Evolutionary conservation across 2,888 invertebrate genomes (phyloP), one percentile per base, ranked within the genome.

Genomic region (Graphium colonna): DNA sequence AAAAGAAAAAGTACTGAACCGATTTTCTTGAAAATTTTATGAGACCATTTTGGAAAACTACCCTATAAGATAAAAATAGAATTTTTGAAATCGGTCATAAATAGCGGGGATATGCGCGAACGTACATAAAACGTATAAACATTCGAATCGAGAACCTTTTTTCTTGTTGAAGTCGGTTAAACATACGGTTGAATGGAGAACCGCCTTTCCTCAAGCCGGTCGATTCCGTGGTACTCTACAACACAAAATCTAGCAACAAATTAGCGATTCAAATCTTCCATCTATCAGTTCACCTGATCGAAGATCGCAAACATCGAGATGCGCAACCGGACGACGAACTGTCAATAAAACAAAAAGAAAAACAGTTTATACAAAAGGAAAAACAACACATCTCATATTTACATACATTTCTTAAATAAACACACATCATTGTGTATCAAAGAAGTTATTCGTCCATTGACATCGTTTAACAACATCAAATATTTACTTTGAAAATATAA

Each of bases 401-500:
- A 47, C 31, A 17, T 45, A 17, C 17, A 17, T 21, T 21, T 5
- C 38, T 48, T 10, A 43, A 44, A 53, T 48, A 53, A 53, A 42
- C 28, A 48, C 40, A 48, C 39, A 17, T 38, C 48, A 43, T 31
- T 48, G 26, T n/a, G 1, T 44, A 17, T 38, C 43, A 43, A 39
- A 36, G 31, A 1, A 53, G 44, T 43, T 28, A 28, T 17, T 38
- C 7, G 28, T 15, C 43, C 48, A 44, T 48, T 53, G 53, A 53
- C 48, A 53, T 44, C 48, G 26, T 39, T 38, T 48, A 36, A 53
- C 53, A 53, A 53, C 53, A 53, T 46, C 43, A 53, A 53, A 53
- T 53, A 53, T 53, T 53, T 53, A 48, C 39, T 28, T 53, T 31
- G 43, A 26, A 48, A 53, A 53, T 43, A 44, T 43, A 52, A 48